These are phyloP conservation scores for Podarcis lilfordi DNA, from an alignment of 2,797 vertebrate species.

Conservation along the genomic window DNA sequence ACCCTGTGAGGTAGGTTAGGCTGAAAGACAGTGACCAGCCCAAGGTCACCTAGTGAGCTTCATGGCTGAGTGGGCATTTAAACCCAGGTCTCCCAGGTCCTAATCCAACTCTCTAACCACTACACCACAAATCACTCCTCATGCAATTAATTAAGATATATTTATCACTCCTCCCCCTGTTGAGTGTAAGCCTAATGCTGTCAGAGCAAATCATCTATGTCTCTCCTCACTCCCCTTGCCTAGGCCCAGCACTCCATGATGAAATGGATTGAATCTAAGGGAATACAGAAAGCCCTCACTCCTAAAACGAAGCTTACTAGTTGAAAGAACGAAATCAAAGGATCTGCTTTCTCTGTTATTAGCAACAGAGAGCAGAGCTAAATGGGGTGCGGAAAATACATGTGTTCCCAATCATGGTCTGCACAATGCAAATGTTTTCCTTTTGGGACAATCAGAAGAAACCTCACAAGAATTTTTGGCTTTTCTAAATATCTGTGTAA, in stretches of 20 bases:
- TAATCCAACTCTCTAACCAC: too few relatives aligned
- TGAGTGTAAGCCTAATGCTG: slow-evolving; percentile 58
- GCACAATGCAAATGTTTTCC: slow-evolving; percentile 79
- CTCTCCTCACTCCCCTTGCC: slow-evolving; percentile 59
- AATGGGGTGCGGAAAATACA: slow-evolving; percentile 66
- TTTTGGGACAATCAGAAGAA: slow-evolving; percentile 75
- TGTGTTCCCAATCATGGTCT: slow-evolving; percentile 80
- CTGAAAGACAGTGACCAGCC: too few relatives aligned
- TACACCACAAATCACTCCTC: slow-evolving; percentile 45
- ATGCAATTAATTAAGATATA: slow-evolving; percentile 73
- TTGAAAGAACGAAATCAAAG: slow-evolving; percentile 63
- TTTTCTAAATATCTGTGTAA: slow-evolving; percentile 41
- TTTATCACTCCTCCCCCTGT: slow-evolving; percentile 61
- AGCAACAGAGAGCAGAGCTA: slow-evolving; percentile 60
- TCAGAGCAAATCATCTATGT: slow-evolving; percentile 62
- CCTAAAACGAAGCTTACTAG: slow-evolving; percentile 65
- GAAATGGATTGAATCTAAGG: slow-evolving; percentile 70
- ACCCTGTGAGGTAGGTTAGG: too few relatives aligned
- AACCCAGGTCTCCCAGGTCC: too few relatives aligned
- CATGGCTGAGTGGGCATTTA: too few relatives aligned
- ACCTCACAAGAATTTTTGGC: slow-evolving; percentile 64
- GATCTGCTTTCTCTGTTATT: slow-evolving; percentile 71
- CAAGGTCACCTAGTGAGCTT: too few relatives aligned
- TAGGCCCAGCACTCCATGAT: slow-evolving; percentile 47
- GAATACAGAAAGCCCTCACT: slow-evolving; percentile 64